A percentile compares a stretch with the other conserved stretches of the same genome.
Evolutionary conservation across 2,797 vertebrate species (phyloP).

Genomic region (Triplophysa bombifrons): DNA sequence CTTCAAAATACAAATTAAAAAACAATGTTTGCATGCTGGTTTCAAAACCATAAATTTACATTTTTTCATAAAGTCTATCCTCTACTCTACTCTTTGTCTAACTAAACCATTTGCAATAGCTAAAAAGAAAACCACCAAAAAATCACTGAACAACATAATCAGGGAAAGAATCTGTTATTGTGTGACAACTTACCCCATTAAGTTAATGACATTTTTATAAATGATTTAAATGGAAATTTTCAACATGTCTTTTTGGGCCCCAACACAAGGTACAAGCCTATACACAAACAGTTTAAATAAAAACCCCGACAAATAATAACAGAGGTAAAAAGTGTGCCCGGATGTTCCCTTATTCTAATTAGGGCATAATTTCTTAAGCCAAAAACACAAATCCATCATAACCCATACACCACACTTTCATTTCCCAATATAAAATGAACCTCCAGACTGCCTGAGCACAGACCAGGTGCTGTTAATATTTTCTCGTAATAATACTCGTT

Average conservation of each 20-base stretch:
- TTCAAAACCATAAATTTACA: too few species aligned
- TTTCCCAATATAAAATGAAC: not conserved
- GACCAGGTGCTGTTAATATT: slow-evolving; percentile 35
- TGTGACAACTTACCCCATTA: not conserved
- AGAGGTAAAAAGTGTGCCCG: too few species aligned
- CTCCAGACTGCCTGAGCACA: not conserved
- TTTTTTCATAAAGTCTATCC: too few species aligned
- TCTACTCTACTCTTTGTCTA: too few species aligned
- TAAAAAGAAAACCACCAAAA: too few species aligned
- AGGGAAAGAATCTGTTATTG: not conserved
- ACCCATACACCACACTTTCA: not conserved
- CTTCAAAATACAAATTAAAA: too few species aligned
- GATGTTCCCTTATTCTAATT: not conserved
- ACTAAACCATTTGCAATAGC: too few species aligned
- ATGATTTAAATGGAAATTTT: not conserved
- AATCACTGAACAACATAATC: too few species aligned
- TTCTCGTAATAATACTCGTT: slow-evolving; percentile 5
- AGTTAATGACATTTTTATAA: not conserved
- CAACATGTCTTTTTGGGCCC: too few species aligned
- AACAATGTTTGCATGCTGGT: too few species aligned
- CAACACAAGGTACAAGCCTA: not conserved
- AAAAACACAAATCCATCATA: slow-evolving; percentile 1
- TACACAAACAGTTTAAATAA: not conserved
- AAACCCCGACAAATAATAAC: not conserved
- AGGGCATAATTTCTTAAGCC: not conserved